Conservation (phyloP, 2,797 vertebrate species). For the Esox lucius region DNA sequence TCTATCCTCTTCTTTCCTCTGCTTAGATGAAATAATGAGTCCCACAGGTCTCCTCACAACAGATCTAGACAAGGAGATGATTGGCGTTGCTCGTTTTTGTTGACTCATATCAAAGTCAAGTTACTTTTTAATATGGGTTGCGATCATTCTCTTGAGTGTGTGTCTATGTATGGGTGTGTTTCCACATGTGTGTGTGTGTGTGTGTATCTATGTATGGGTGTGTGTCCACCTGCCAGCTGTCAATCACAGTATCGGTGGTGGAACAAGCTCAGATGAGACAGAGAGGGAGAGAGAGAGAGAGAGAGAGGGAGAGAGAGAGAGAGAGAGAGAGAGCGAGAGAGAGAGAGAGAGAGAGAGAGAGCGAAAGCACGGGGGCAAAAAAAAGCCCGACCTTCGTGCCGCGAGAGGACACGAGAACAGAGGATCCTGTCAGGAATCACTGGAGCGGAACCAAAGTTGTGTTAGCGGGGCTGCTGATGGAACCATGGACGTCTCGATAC, state of each 20-base stretch:
- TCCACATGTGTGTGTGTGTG: neutral
- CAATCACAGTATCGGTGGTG: constrained; percentile 30
- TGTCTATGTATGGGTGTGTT: neutral
- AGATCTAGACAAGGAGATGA: constrained; percentile 18
- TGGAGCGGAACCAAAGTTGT: constrained; percentile 51
- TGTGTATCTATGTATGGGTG: neutral
- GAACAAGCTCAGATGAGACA: constrained; percentile 26
- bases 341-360: constrained; percentile 14
- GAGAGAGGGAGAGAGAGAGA: neutral
- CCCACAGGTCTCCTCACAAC: constrained; percentile 14
- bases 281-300: constrained; percentile 13
- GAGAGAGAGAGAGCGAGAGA: neutral
- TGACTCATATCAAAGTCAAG: constrained; percentile 1
- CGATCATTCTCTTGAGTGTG: neutral
- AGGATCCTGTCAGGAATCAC: constrained; percentile 52
- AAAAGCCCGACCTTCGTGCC: neutral
- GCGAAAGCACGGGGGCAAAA: neutral
- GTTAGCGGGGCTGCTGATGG: constrained; percentile 46
- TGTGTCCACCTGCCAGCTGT: constrained; percentile 45
- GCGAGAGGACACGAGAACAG: neutral
- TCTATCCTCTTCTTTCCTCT: constrained; percentile 12
- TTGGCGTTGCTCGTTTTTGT: constrained; percentile 4
- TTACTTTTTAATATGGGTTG: neutral
- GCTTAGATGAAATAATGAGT: constrained; percentile 31
- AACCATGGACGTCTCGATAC: constrained; percentile 46